phyloP scores from a whole-genome alignment of 2,888 invertebrate species.

The Drosophila nr. medialis region DNA sequence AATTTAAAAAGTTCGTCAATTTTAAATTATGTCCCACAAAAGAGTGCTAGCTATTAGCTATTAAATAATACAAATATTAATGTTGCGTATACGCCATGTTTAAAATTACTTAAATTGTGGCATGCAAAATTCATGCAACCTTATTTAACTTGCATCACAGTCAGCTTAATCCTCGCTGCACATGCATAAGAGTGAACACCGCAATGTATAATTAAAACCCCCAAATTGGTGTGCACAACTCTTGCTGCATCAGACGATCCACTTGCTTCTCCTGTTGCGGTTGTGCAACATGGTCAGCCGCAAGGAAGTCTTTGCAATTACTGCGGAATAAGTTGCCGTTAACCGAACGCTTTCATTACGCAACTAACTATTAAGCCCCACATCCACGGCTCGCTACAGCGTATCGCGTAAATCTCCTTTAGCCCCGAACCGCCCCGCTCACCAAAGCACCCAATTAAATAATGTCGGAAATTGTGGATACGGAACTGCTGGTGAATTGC shows the following conservation, averaged over 20 bases:
- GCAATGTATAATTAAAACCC: constrained; percentile 41
- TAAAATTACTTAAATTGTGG: background rate
- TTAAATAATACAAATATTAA: background rate
- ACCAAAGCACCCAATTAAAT: constrained; percentile 5
- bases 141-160: background rate
- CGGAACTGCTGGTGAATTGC: constrained; percentile 83
- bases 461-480: constrained; percentile 84
- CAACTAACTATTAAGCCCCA: constrained; percentile 34
- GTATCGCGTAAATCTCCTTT: background rate
- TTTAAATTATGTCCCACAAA: background rate
- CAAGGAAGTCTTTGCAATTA: constrained; percentile 42
- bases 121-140: constrained; percentile 18
- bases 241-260: constrained; percentile 2
- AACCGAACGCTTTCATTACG: constrained; percentile 44
- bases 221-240: constrained; percentile 36
- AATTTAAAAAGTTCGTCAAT: background rate
- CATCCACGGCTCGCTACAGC: background rate
- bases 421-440: background rate
- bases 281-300: constrained; percentile 11
- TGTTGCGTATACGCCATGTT: constrained; percentile 21
- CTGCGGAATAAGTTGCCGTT: constrained; percentile 44
- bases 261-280: constrained; percentile 5
- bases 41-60: too few species aligned
- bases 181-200: constrained; percentile 6
- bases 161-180: constrained; percentile 9